A percentile compares a stretch with the other conserved stretches of the same genome.
phyloP scores from a whole-genome alignment of 2,113 vertebrate species.

The Varanus salvator region DNA sequence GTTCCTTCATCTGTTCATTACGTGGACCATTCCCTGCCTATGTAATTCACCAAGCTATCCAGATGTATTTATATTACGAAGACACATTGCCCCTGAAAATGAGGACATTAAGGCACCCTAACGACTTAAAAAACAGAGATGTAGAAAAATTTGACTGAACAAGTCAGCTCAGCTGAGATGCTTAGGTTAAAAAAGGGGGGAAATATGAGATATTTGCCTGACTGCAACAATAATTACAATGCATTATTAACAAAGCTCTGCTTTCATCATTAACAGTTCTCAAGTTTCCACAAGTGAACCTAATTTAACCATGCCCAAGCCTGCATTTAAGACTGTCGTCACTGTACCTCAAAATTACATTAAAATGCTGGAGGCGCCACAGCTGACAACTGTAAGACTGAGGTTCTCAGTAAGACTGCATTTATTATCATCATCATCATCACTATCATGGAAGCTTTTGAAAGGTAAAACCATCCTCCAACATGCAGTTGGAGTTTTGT shows the following conservation, averaged over 20 bases:
- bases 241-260: constrained; percentile 68
- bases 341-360: not conserved
- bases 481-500: constrained; percentile 10
- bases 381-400: not conserved
- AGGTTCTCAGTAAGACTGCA: not conserved
- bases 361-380: not conserved
- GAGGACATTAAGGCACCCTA: constrained; percentile 10
- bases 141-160: not conserved
- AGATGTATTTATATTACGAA: not conserved
- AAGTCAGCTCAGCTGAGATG: constrained; percentile 33
- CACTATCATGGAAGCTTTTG: constrained; percentile 22
- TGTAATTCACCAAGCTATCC: not conserved
- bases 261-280: constrained; percentile 60
- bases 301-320: constrained; percentile 46
- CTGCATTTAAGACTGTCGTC: constrained; percentile 11
- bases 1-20: constrained; percentile 55
- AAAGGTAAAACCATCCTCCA: constrained; percentile 43
- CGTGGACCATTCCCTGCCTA: not conserved
- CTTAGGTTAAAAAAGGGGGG: constrained; percentile 50
- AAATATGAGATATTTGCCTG: constrained; percentile 41
- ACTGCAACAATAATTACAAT: constrained; percentile 49
- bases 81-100: not conserved
- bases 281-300: constrained; percentile 55
- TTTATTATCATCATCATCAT: constrained; percentile 11
- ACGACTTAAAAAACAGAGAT: not conserved